These are phyloP conservation scores for Polydesmus complanatus DNA, from an alignment of 2,888 invertebrate species.

Conservation along the genomic window DNA sequence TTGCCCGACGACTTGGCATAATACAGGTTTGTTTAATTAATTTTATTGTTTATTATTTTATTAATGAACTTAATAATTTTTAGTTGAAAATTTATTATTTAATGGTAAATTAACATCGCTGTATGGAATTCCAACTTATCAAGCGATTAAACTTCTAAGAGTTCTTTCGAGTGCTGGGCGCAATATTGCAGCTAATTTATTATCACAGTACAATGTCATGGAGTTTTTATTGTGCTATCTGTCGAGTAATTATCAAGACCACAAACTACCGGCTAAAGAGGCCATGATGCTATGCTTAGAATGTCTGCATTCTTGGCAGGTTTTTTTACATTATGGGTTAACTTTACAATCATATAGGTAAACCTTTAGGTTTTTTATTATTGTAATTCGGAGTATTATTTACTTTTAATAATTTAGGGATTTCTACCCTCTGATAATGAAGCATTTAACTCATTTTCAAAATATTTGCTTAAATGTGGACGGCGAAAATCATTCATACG, in stretches of 20 bases:
- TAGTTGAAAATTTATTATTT: neutral
- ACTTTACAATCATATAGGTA: slow-evolving; percentile 32
- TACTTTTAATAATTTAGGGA: slow-evolving; percentile 28
- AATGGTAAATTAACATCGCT: slow-evolving; percentile 26
- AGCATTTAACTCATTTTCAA: slow-evolving; percentile 44
- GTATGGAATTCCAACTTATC: slow-evolving; percentile 52
- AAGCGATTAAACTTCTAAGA: slow-evolving; percentile 58
- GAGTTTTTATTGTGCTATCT: slow-evolving; percentile 27
- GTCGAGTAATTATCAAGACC: slow-evolving; percentile 22
- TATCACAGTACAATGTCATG: slow-evolving; percentile 35
- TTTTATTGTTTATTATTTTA: neutral
- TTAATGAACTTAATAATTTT: neutral
- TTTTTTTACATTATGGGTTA: slow-evolving; percentile 41
- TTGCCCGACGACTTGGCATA: slow-evolving; percentile 20
- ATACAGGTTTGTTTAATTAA: neutral
- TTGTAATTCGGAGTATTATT: neutral
- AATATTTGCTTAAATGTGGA: slow-evolving; percentile 39
- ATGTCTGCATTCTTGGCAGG: slow-evolving; percentile 43
- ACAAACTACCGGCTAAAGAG: slow-evolving; percentile 25
- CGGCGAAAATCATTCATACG: slow-evolving; percentile 35
- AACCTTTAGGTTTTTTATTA: slow-evolving; percentile 1
- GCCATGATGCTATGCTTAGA: slow-evolving; percentile 28
- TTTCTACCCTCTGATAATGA: slow-evolving; percentile 42
- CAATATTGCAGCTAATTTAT: slow-evolving; percentile 40
- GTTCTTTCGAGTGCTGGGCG: slow-evolving; percentile 49